Percentiles rank a stretch among this genome's conserved stretches.
Evolutionary conservation across 2,113 vertebrate species (phyloP).

Genomic region (Phalacrocorax brasilianus): DNA sequence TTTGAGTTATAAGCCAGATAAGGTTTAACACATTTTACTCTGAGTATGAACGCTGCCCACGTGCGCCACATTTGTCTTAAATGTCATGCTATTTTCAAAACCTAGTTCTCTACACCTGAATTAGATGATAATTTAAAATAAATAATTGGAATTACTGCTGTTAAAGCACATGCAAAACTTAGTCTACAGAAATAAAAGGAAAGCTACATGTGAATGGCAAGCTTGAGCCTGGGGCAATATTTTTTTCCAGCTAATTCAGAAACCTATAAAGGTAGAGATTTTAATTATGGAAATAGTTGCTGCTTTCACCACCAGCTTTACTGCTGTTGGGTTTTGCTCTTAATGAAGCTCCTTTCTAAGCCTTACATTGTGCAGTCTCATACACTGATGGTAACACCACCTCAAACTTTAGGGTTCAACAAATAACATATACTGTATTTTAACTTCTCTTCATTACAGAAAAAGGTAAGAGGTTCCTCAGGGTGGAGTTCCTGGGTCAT

Average conservation of each 20-base stretch:
- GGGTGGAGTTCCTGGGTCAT: background rate
- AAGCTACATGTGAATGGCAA: background rate
- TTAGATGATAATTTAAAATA: background rate
- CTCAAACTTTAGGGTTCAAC: background rate
- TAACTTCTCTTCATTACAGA: background rate
- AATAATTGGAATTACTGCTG: background rate
- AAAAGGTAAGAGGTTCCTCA: background rate
- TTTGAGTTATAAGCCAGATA: background rate
- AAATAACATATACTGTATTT: fast-evolving
- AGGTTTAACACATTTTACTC: background rate
- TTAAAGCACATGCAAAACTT: background rate
- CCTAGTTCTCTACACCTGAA: background rate
- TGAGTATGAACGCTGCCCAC: background rate
- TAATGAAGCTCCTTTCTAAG: too few species aligned
- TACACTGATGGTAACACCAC: background rate
- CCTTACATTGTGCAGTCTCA: background rate
- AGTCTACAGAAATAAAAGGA: background rate
- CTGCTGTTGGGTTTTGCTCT: background rate
- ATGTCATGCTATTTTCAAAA: background rate
- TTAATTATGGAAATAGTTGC: background rate
- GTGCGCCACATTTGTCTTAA: background rate
- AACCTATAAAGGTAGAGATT: background rate
- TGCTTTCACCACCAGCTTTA: background rate
- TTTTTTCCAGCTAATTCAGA: background rate
- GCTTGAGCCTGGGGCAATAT: background rate